Base-by-base conservation (phyloP, 2,113 vertebrate species). In the Hoplias malabaricus region DNA sequence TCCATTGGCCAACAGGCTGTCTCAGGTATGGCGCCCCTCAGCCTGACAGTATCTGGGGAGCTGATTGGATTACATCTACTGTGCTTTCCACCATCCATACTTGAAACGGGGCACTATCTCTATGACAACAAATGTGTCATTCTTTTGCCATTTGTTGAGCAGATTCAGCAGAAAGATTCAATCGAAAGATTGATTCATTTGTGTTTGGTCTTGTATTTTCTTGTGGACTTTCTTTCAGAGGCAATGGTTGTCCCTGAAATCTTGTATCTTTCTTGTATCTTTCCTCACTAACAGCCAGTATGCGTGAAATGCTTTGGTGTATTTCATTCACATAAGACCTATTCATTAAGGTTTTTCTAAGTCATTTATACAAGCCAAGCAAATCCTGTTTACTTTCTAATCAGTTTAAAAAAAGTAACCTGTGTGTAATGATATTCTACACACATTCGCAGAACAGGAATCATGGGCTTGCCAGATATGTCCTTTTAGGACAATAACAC, bases 11-110 rank as follows among this genome's bases (percentile, higher is more conserved):
- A 68, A 77, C 84, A 46, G 86, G 77, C 85, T 11, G 75, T 81
- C 78, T 77, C 85, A 16, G 91, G 89, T 91, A 91, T 87, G 83
- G 42, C 69, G n/a, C 69, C 75, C 85, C 82, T 86, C 79, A 50
- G 78, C 83, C 62, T 78, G 87, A 87, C 81, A 81, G 88, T 78
- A 80, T n/a, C 38, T 70, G 61, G 77, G 82, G 81, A 89, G 87
- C 68, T 56, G 79, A 79, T 89, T 73, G 78, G 83, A 69, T 75
- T 36, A 57, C 38, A n/a, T 23, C 7, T 5, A 33, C 78, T 80
- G 81, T 85, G 76, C 12, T 3, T 23, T 61, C 25, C 63, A 63
- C 9, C 73, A 89, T 89, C 86, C 83, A 83, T 87, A 23, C 81
- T 48, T 77, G 75, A 82, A 84, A 82, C 46, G 13, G 53, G 77